A percentile compares a stretch with the other conserved stretches of the same genome.
Evolutionary conservation across 2,888 invertebrate genomes (phyloP).

Genomic region (Julus scandinavius): DNA sequence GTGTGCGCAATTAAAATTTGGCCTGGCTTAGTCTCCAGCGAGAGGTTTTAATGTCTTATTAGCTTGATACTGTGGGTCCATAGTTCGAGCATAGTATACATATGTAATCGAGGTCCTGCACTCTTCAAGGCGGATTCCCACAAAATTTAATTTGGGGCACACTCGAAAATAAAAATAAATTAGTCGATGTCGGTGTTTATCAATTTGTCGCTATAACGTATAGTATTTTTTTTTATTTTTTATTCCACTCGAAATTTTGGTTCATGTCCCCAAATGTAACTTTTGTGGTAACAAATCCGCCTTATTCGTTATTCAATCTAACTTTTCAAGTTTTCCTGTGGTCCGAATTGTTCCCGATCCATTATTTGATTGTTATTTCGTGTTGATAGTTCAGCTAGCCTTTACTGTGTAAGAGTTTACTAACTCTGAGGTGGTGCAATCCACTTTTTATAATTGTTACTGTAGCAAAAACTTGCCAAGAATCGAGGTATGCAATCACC

Average conservation of each 20-base stretch:
- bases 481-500: conserved; percentile 33
- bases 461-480: conserved; percentile 9
- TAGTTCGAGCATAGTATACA: background rate
- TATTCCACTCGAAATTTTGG: background rate
- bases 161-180: too few relatives aligned
- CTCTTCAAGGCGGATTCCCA: conserved; percentile 16
- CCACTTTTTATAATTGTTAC: background rate
- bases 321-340: background rate
- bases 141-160: background rate
- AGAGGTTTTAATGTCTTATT: background rate
- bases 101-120: background rate
- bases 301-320: conserved; percentile 1
- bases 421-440: conserved; percentile 2
- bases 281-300: background rate
- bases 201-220: background rate
- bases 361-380: background rate
- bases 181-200: background rate
- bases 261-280: background rate
- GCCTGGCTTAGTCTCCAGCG: background rate
- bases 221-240: background rate
- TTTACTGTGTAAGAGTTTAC: background rate
- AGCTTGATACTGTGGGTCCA: background rate
- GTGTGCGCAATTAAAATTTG: background rate
- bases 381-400: conserved; percentile 21
- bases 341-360: conserved; percentile 14